phyloP scores from a whole-genome alignment of 2,888 invertebrate genomes.

The Eubasilissa splendida region DNA sequence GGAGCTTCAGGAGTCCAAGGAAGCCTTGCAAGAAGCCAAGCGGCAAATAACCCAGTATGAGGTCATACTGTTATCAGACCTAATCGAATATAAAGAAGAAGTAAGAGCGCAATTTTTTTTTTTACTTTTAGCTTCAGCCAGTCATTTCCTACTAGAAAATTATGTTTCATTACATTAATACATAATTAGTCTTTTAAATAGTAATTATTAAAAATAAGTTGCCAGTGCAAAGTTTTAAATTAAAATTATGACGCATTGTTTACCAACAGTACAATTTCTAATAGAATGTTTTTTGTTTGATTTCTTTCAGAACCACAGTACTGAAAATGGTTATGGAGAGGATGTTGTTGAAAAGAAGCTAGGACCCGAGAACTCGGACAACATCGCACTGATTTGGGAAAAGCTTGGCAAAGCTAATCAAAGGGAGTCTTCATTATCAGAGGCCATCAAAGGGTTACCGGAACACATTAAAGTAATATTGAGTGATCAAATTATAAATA shows the following conservation, averaged over 20 bases:
- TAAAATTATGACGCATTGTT: too few relatives aligned
- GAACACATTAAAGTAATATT: constrained; percentile 63
- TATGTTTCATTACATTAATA: too few relatives aligned
- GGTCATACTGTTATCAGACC: constrained; percentile 16
- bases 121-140: neutral
- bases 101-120: neutral
- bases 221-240: too few relatives aligned
- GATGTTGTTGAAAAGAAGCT: constrained; percentile 38
- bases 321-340: constrained; percentile 51
- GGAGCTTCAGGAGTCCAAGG: constrained; percentile 69
- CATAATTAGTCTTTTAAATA: too few relatives aligned
- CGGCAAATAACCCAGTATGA: constrained; percentile 49
- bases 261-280: too few relatives aligned
- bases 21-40: constrained; percentile 63
- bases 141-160: too few relatives aligned
- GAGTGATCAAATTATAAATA: neutral
- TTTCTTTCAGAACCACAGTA: constrained; percentile 4
- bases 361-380: constrained; percentile 39
- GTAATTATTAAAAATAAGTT: too few relatives aligned
- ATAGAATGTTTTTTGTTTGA: neutral
- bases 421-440: constrained; percentile 64
- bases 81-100: neutral
- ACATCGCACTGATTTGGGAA: constrained; percentile 36
- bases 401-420: constrained; percentile 40
- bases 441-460: constrained; percentile 68